phyloP scores from a whole-genome alignment of 2,797 vertebrate species.

The Microctenopoma stevenorrisi region DNA sequence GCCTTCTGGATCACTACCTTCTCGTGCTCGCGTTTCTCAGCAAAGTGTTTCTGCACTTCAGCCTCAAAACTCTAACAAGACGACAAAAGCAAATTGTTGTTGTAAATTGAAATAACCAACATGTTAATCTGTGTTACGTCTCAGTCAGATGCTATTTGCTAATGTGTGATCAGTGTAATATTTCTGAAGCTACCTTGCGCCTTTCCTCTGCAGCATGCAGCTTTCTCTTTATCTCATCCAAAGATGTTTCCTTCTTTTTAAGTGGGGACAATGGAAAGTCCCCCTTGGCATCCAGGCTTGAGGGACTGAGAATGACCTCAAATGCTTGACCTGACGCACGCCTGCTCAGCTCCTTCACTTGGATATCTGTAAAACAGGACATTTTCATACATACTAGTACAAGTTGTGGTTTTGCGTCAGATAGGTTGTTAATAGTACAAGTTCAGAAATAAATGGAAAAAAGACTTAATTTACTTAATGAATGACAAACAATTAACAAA shows the following conservation, averaged over 20 bases:
- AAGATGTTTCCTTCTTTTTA: conserved; percentile 92
- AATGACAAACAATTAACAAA: background rate
- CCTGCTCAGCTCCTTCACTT: conserved; percentile 95
- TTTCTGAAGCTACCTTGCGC: conserved; percentile 87
- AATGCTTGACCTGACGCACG: conserved; percentile 95
- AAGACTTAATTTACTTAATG: conserved; percentile 1
- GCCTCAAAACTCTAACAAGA: conserved; percentile 88
- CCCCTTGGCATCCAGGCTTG: conserved; percentile 86
- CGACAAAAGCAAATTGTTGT: background rate
- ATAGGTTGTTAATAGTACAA: background rate
- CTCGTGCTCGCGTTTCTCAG: conserved; percentile 93
- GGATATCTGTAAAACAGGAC: conserved; percentile 83
- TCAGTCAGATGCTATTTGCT: background rate
- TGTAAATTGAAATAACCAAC: background rate
- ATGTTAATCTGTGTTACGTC: background rate
- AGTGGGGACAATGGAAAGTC: conserved; percentile 90
- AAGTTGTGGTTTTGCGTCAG: background rate
- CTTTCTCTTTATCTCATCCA: conserved; percentile 96
- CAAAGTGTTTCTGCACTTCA: conserved; percentile 91
- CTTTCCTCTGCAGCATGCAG: conserved; percentile 95
- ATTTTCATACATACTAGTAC: background rate
- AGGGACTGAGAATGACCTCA: conserved; percentile 93
- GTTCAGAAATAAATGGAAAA: background rate
- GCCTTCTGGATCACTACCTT: conserved; percentile 96
- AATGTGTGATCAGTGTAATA: background rate